Conservation (phyloP, 2,113 vertebrate genomes). For the Epinephelus moara region DNA sequence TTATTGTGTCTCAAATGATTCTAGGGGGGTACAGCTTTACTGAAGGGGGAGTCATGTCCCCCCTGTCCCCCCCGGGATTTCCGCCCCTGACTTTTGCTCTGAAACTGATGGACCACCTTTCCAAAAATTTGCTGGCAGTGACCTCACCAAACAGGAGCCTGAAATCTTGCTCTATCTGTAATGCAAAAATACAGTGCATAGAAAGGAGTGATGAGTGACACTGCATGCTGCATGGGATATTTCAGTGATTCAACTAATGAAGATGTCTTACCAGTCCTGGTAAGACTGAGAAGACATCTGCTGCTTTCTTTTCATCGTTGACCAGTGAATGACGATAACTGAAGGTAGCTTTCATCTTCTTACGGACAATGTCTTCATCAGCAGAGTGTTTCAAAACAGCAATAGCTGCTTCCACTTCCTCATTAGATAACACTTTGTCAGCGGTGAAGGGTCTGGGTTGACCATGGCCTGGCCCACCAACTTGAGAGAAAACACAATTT, state of each 20-base stretch:
- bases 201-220: conserved; percentile 14
- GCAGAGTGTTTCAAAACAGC: conserved; percentile 33
- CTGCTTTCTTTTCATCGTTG: conserved; percentile 16
- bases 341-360: conserved; percentile 35
- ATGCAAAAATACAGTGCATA: neutral
- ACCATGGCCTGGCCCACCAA: conserved; percentile 14
- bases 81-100: neutral
- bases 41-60: no score
- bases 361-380: conserved; percentile 23
- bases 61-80: no score
- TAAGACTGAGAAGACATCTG: conserved; percentile 26
- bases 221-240: neutral
- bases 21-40: no score
- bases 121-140: conserved; percentile 36
- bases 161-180: conserved; percentile 19
- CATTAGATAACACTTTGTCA: conserved; percentile 6
- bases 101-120: conserved; percentile 21
- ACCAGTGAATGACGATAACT: conserved; percentile 17
- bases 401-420: conserved; percentile 33
- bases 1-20: no score
- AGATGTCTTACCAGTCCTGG: conserved; percentile 25
- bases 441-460: neutral
- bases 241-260: conserved; percentile 1
- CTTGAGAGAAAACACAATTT: conserved; percentile 10
- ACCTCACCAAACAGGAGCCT: conserved; percentile 20